These are phyloP conservation scores for Apostichopus japonicus DNA, from an alignment of 35 echinoderm and acorn worm genomes.

Conservation along the genomic window DNA sequence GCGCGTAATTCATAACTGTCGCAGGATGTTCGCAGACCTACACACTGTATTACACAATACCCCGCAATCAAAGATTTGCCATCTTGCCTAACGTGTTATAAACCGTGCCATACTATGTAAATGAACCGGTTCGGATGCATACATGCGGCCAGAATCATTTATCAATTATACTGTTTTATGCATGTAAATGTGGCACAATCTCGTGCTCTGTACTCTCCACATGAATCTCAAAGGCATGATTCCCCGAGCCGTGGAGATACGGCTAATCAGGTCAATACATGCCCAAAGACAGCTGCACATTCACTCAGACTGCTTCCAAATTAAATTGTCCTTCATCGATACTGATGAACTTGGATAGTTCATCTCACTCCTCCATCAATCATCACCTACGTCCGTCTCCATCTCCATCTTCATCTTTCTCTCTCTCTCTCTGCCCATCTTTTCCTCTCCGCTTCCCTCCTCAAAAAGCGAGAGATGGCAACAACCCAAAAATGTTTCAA, in stretches of 20 bases:
- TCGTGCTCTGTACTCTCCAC: neutral
- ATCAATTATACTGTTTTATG: neutral
- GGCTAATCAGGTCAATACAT: neutral
- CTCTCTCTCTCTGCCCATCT: neutral
- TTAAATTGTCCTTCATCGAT: neutral
- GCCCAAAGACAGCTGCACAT: neutral
- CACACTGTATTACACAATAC: too few species aligned
- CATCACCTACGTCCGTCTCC: neutral
- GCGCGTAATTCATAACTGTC: too few species aligned
- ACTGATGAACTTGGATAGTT: neutral
- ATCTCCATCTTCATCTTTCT: neutral
- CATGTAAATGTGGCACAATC: neutral
- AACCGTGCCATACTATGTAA: neutral
- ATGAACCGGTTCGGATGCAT: neutral
- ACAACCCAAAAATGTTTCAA: too few species aligned
- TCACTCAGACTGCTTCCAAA: neutral
- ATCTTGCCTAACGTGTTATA: too few species aligned
- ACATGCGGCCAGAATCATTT: neutral
- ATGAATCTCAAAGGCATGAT: neutral
- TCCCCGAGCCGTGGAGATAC: neutral
- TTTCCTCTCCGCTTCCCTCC: neutral
- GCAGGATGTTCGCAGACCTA: too few species aligned
- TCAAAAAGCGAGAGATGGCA: neutral
- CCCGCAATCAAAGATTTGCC: too few species aligned
- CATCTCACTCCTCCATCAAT: neutral